These are phyloP conservation scores for Cydia pomonella DNA, from an alignment of 1,140 invertebrate genomes.

Conservation along the genomic window DNA sequence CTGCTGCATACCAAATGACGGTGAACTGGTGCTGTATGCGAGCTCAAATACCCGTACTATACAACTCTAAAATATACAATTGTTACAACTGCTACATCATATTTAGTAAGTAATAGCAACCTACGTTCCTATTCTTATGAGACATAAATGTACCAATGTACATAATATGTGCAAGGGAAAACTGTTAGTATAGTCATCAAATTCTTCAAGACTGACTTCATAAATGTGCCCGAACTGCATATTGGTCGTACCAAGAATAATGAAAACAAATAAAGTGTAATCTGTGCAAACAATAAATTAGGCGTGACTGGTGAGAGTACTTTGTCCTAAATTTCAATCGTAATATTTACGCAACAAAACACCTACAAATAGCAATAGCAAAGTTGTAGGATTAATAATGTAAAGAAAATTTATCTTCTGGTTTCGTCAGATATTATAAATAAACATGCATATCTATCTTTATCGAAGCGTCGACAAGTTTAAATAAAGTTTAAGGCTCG, in stretches of 20 bases:
- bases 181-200: too few species aligned
- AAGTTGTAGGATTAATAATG: background rate
- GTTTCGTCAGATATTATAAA: slow-evolving; percentile 22
- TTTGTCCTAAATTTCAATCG: background rate
- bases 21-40: background rate
- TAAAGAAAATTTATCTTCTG: background rate
- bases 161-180: too few species aligned
- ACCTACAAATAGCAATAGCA: background rate
- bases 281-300: background rate
- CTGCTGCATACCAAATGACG: slow-evolving; percentile 6
- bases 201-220: too few species aligned
- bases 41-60: background rate
- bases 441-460: slow-evolving; percentile 14
- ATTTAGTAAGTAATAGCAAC: background rate
- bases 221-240: too few species aligned
- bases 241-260: background rate
- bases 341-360: background rate
- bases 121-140: too few species aligned
- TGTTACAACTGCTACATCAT: background rate
- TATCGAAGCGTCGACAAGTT: slow-evolving; percentile 5
- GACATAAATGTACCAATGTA: too few species aligned
- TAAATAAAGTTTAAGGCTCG: slow-evolving; percentile 5
- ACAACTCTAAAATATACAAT: background rate
- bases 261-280: background rate
- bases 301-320: background rate